Evolutionary conservation across 2,888 invertebrate species (phyloP).

Genomic region (Acrobasis suavella): DNA sequence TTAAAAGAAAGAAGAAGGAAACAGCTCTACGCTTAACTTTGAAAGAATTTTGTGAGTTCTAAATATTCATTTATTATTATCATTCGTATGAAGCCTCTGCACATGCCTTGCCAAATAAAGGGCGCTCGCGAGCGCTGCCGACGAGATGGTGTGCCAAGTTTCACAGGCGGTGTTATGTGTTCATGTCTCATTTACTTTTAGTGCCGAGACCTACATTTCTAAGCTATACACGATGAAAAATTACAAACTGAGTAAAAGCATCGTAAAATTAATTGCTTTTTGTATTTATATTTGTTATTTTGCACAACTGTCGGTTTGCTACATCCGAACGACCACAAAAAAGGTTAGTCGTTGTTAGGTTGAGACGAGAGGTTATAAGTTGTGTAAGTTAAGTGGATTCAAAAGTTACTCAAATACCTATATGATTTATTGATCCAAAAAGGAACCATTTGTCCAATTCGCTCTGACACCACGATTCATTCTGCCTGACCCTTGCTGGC

Average conservation of each 20-base stretch:
- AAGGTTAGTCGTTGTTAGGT: too few relatives aligned
- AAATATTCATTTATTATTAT: neutral
- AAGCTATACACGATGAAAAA: neutral
- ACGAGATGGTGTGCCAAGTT: slow-evolving; percentile 4
- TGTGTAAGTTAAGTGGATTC: too few relatives aligned
- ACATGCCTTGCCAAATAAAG: neutral
- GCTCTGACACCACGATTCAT: too few relatives aligned
- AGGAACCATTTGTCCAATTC: too few relatives aligned
- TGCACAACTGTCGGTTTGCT: too few relatives aligned
- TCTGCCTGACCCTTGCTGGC: too few relatives aligned
- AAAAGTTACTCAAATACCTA: too few relatives aligned
- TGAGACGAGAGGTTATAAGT: too few relatives aligned
- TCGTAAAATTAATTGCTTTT: neutral
- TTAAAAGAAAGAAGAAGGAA: too few relatives aligned
- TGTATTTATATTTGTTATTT: too few relatives aligned
- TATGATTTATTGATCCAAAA: too few relatives aligned
- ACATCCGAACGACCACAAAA: neutral
- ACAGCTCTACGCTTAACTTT: too few relatives aligned
- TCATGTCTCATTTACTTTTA: slow-evolving; percentile 30
- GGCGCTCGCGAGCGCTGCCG: neutral
- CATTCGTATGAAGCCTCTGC: neutral
- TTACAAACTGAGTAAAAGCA: neutral
- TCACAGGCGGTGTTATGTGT: neutral
- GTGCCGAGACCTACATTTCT: slow-evolving; percentile 8
- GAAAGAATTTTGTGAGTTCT: neutral